Percentiles rank a stretch among this genome's conserved stretches.
Conservation (phyloP, 1,140 invertebrate genomes). For the Dendroctonus valens region DNA sequence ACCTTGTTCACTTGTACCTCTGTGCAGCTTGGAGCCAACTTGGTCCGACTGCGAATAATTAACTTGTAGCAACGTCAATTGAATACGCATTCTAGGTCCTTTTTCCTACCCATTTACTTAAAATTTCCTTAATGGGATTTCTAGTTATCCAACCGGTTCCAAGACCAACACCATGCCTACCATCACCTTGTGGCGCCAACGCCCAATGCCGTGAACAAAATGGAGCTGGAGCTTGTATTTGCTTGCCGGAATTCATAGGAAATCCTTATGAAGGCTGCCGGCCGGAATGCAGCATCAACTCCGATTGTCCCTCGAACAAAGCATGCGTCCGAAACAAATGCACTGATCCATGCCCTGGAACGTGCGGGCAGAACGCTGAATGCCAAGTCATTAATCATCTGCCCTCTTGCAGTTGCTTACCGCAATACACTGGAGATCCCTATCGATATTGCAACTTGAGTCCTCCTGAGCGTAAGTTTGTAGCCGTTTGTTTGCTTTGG, state of each 20-base stretch:
- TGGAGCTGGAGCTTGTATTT: constrained; percentile 65
- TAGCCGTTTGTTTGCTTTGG: not conserved
- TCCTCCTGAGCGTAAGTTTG: constrained; percentile 57
- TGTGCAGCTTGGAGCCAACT: too few relatives aligned
- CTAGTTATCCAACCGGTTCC: constrained; percentile 44
- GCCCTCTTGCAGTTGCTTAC: constrained; percentile 58
- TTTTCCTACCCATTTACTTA: not conserved
- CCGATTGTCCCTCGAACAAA: constrained; percentile 64
- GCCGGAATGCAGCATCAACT: constrained; percentile 68
- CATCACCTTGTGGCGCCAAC: constrained; percentile 72
- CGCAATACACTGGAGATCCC: constrained; percentile 62
- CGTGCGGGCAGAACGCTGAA: constrained; percentile 62
- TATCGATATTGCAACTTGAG: constrained; percentile 56
- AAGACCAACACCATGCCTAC: constrained; percentile 58
- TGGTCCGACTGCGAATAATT: too few relatives aligned
- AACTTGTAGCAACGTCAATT: too few relatives aligned
- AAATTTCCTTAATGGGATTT: constrained; percentile 7
- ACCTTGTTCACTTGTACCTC: too few relatives aligned
- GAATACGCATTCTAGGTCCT: too few relatives aligned
- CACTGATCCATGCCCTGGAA: constrained; percentile 64
- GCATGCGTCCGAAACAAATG: constrained; percentile 63
- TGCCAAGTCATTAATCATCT: constrained; percentile 62
- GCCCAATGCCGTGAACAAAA: constrained; percentile 66
- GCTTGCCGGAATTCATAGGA: constrained; percentile 65
- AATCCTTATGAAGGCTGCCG: constrained; percentile 73